Evolutionary conservation across 2,888 invertebrate species (phyloP), one percentile per base, ranked within the genome.

Genomic region (Drosophila borealis): DNA sequence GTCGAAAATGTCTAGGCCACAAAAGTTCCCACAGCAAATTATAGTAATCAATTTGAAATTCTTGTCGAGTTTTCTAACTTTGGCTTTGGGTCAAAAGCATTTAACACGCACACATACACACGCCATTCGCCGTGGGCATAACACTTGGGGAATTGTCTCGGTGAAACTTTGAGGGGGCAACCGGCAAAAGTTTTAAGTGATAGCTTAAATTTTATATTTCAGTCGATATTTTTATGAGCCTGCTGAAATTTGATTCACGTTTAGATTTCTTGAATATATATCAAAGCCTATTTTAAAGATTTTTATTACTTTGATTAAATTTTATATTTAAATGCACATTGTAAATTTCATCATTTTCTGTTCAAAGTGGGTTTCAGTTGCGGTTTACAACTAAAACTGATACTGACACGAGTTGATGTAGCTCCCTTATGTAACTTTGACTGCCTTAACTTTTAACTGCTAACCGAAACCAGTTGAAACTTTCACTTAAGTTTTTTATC

Each of bases 151-250:
- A 76, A 57, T 76, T 69, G 63, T 55, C 49, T 55, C 55, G 34
- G 62, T 21, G 54, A 45, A 83, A 81, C 54, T 81, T 78, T 81
- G 57, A 51, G 39, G 39, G 29, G 39, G 54, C 57, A 45, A 68
- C 34, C 66, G 74, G 65, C 71, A 55, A 80, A 82, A 83, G 69
- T 86, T 86, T 78, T 67, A 70, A 78, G 66, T 67, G 53, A 44
- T 42, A 37, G 70, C 61, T 75, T 75, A 72, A 85, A 73, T 70
- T 80, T 76, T 44, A 49, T 61, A 65, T 61, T 45, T 64, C 54
- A 45, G 25, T 17, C 50, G 49, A 63, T 74, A 74, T 56, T 55
- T 54, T 74, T 60, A 60, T 72, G 55, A 46, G 45, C 64, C 57
- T 46, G 34, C 29, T n/a, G 19, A 64, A 46, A 63, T 82, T 77